Conservation (phyloP, 1,140 invertebrate species). For the Meteorus sp. region DNA sequence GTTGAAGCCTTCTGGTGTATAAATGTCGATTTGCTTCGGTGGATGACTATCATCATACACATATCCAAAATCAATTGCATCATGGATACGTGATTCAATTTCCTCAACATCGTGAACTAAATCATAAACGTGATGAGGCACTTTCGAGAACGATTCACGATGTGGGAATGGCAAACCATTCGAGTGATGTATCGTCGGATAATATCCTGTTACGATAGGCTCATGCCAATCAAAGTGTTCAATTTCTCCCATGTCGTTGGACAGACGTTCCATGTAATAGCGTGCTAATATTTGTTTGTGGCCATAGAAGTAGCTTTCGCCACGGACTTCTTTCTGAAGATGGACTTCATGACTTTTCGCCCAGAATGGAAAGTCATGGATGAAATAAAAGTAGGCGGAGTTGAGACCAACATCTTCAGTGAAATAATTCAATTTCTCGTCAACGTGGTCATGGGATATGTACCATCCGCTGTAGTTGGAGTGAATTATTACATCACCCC, state of each 20-base stretch:
- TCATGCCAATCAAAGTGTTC: conserved; percentile 59
- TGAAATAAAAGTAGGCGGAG: conserved; percentile 66
- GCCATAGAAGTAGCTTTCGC: conserved; percentile 65
- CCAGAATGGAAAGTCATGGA: conserved; percentile 67
- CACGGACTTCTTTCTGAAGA: conserved; percentile 60
- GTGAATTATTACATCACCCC: conserved; percentile 37
- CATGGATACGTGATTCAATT: conserved; percentile 64
- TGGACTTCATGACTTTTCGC: conserved; percentile 58
- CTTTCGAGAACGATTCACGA: conserved; percentile 57
- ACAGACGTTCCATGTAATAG: conserved; percentile 71
- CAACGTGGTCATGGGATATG: conserved; percentile 50
- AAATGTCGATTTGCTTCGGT: conserved; percentile 56
- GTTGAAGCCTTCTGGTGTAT: conserved; percentile 59
- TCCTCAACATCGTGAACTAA: conserved; percentile 57
- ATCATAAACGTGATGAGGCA: conserved; percentile 46
- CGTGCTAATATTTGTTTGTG: conserved; percentile 67
- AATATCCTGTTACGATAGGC: conserved; percentile 63
- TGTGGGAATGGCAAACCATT: conserved; percentile 68
- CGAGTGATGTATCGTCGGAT: conserved; percentile 64
- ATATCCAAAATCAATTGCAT: conserved; percentile 66
- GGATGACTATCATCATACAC: conserved; percentile 55
- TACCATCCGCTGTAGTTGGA: conserved; percentile 62
- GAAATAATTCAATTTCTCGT: conserved; percentile 67
- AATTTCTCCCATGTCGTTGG: conserved; percentile 66
- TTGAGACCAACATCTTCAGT: conserved; percentile 72